phyloP scores from a whole-genome alignment of 2,888 invertebrate species.

The Caenorhabditis sp. region DNA sequence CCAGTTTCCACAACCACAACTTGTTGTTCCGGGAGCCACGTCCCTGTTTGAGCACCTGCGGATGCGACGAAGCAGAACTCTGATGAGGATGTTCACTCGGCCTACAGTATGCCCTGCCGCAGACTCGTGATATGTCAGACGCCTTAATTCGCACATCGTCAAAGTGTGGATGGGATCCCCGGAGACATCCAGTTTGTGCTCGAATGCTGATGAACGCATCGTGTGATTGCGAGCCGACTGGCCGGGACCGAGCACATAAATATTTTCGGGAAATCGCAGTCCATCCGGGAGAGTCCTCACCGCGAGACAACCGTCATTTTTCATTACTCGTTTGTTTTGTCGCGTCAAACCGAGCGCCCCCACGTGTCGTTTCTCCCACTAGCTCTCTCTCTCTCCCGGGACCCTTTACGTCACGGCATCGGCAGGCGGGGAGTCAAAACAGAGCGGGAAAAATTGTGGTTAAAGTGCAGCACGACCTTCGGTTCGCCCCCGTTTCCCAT shows the following conservation, averaged over 20 bases:
- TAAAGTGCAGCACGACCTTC: constrained; percentile 11
- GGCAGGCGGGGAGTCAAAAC: not conserved
- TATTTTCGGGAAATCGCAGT: constrained; percentile 9
- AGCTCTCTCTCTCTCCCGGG: constrained; percentile 23
- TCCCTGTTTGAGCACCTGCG: constrained; percentile 24
- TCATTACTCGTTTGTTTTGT: constrained; percentile 34
- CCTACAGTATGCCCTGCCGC: not conserved
- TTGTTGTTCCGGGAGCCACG: not conserved
- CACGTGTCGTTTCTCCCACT: constrained; percentile 36
- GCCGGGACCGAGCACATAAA: constrained; percentile 13
- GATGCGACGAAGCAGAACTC: not conserved
- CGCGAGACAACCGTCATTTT: constrained; percentile 13
- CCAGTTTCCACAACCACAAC: too few species aligned
- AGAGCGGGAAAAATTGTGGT: not conserved
- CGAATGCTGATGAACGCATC: constrained; percentile 15
- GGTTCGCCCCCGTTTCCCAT: not conserved
- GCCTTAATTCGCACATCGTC: constrained; percentile 51
- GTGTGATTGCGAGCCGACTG: not conserved
- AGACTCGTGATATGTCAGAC: constrained; percentile 2
- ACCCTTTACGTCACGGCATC: constrained; percentile 26
- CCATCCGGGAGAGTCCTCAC: not conserved
- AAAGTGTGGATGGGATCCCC: constrained; percentile 6
- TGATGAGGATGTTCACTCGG: not conserved
- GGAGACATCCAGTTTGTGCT: constrained; percentile 11
- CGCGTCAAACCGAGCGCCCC: constrained; percentile 13